Evolutionary conservation across 2,113 vertebrate species (phyloP).

Genomic region (Apteryx owenii): DNA sequence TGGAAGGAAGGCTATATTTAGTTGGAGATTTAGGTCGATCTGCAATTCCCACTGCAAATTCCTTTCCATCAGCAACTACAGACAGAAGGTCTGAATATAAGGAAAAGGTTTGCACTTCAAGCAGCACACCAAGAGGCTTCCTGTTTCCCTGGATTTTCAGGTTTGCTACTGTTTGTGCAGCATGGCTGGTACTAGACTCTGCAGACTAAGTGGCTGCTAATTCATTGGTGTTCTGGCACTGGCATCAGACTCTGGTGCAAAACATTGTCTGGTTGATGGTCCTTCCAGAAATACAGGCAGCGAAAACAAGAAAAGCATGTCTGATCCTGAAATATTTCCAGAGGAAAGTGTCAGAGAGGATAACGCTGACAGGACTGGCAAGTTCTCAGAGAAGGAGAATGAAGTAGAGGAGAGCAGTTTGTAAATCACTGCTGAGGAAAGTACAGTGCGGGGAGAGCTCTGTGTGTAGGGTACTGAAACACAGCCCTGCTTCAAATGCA

Average conservation of each 20-base stretch:
- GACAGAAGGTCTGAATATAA: conserved; percentile 67
- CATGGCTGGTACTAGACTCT: neutral
- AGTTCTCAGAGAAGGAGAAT: neutral
- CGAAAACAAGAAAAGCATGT: conserved; percentile 10
- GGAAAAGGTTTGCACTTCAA: conserved; percentile 35
- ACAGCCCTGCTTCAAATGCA: neutral
- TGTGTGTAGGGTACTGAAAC: neutral
- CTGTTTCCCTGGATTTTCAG: conserved; percentile 50
- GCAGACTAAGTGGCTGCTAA: conserved; percentile 46
- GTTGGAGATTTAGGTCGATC: conserved; percentile 19
- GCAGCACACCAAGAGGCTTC: neutral
- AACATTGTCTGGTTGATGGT: neutral
- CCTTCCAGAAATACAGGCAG: conserved; percentile 57
- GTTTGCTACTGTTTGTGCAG: conserved; percentile 52
- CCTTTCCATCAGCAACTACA: conserved; percentile 61
- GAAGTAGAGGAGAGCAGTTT: conserved; percentile 29
- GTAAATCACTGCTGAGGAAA: conserved; percentile 43
- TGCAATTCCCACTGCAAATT: conserved; percentile 52
- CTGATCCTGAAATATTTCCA: conserved; percentile 60
- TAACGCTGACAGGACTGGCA: conserved; percentile 64
- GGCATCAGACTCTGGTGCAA: neutral
- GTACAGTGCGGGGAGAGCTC: neutral
- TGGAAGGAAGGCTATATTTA: conserved; percentile 39
- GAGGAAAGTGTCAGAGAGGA: conserved; percentile 39
- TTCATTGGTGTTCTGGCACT: neutral